Evolutionary conservation across 2,113 vertebrate genomes (phyloP).

Genomic region (Eurypyga helias): DNA sequence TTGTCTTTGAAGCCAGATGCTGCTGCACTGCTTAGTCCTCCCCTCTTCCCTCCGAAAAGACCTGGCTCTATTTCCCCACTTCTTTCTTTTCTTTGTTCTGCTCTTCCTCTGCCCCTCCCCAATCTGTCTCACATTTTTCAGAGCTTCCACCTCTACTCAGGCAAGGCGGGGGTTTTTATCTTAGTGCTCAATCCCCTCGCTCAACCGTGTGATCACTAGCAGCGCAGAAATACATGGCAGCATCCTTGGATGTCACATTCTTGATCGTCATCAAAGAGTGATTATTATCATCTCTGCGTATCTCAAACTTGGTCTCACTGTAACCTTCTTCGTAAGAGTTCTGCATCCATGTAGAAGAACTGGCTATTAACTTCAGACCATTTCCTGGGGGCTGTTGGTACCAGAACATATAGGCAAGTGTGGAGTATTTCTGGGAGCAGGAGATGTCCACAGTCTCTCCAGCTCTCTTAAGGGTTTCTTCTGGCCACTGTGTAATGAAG

Average conservation of each 20-base stretch:
- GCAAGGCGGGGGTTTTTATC: neutral
- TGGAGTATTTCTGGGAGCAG: neutral
- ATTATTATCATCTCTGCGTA: fast-evolving
- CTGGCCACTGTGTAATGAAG: neutral
- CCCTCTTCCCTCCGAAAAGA: neutral
- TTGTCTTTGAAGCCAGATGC: neutral
- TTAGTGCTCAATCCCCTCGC: neutral
- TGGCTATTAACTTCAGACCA: neutral
- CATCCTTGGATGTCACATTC: neutral
- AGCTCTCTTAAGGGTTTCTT: neutral
- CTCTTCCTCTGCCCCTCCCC: neutral
- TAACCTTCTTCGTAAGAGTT: neutral
- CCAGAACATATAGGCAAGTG: neutral
- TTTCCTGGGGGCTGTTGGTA: neutral
- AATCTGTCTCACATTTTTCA: neutral
- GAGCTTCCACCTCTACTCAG: neutral
- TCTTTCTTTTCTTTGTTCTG: neutral
- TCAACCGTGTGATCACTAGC: neutral
- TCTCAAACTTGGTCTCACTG: neutral
- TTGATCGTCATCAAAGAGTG: neutral
- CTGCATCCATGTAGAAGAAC: neutral
- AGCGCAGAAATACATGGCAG: neutral
- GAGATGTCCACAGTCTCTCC: neutral
- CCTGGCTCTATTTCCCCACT: fast-evolving
- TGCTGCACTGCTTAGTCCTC: neutral